Conservation (phyloP, 2,113 vertebrate genomes). For the Tyto alba region DNA sequence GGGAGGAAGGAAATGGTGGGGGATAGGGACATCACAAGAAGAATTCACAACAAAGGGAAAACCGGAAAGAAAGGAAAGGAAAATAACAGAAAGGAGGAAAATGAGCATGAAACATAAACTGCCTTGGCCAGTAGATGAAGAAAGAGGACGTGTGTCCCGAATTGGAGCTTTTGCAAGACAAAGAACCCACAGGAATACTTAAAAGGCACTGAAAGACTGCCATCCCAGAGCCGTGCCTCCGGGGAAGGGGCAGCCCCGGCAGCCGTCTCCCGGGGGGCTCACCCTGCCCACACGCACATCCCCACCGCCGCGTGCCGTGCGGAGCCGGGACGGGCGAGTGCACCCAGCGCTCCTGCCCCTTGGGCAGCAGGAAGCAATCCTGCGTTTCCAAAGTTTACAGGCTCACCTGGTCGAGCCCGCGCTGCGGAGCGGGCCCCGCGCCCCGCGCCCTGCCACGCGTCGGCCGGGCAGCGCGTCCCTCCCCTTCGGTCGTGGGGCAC, state of each 20-base stretch:
- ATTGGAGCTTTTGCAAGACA: neutral
- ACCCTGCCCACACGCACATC: too few species aligned
- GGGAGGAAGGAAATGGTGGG: neutral
- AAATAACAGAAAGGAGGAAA: neutral
- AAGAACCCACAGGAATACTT: neutral
- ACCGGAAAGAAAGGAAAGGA: neutral
- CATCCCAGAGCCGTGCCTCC: neutral
- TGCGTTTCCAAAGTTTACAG: neutral
- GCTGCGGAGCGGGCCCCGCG: neutral
- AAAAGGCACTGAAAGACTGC: neutral
- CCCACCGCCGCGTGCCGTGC: neutral
- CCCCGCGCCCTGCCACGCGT: neutral
- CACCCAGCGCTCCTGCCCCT: neutral
- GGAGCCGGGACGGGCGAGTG: accelerated
- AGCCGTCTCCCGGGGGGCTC: neutral
- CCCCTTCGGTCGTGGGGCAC: neutral
- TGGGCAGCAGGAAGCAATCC: neutral
- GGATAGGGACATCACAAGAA: neutral
- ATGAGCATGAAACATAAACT: neutral
- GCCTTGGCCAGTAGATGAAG: neutral
- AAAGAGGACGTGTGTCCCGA: neutral
- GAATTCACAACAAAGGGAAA: neutral
- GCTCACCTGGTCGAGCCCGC: accelerated
- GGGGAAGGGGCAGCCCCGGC: too few species aligned
- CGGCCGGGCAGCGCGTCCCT: neutral